Conservation (phyloP, 2,797 vertebrate species). For the Clamator glandarius region DNA sequence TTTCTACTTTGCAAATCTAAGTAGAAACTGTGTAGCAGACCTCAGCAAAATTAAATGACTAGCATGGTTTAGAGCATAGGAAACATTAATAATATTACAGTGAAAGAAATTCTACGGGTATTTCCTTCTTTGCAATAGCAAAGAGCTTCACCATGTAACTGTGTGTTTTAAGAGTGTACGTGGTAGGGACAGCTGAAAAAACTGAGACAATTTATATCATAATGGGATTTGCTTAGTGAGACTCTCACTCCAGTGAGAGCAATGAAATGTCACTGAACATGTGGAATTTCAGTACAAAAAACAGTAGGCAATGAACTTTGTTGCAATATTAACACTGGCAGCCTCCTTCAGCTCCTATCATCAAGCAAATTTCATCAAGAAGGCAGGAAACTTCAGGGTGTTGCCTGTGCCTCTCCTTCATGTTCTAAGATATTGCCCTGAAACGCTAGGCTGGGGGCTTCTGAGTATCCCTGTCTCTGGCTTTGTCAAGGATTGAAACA, state of each 20-base stretch:
- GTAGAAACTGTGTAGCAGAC: background rate
- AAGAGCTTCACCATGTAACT: background rate
- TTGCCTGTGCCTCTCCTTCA: background rate
- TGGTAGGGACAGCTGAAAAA: background rate
- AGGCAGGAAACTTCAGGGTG: background rate
- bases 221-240: background rate
- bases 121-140: background rate
- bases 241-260: background rate
- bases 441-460: background rate
- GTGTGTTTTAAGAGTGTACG: background rate
- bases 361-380: background rate
- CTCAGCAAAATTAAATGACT: slow-evolving; percentile 1
- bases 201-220: background rate
- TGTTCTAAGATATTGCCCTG: background rate
- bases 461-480: background rate
- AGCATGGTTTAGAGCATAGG: background rate
- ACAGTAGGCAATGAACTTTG: background rate
- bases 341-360: background rate
- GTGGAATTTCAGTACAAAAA: slow-evolving; percentile 10
- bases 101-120: background rate
- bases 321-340: background rate
- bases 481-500: background rate
- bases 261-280: slow-evolving; percentile 15
- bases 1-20: background rate
- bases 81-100: background rate